Conservation (phyloP, 2,888 invertebrate species). For the Cyrtodaria siliqua region DNA sequence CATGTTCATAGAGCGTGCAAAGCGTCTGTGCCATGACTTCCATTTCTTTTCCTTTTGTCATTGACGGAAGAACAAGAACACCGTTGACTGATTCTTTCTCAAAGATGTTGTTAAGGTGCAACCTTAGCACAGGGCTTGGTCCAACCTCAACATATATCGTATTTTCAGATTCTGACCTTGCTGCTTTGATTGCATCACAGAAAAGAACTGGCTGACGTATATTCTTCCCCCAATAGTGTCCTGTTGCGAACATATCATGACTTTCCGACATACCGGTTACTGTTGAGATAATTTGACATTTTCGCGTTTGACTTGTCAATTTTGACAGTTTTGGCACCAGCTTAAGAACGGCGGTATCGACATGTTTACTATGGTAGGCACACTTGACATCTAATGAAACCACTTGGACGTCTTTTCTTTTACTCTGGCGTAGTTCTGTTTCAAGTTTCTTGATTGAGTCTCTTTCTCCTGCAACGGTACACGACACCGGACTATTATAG, state of each 20-base stretch:
- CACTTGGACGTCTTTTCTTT: too few relatives aligned
- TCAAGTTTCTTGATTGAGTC: too few relatives aligned
- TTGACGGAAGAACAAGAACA: not conserved
- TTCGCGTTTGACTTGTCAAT: not conserved
- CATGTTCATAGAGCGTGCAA: not conserved
- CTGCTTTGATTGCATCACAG: not conserved
- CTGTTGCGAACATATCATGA: not conserved
- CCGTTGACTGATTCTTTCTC: not conserved
- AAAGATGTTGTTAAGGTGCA: not conserved
- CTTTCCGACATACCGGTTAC: not conserved
- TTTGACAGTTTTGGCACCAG: not conserved
- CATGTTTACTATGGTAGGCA: conserved; percentile 2
- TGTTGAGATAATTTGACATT: not conserved
- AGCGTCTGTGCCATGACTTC: not conserved
- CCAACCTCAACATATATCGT: not conserved
- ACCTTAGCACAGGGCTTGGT: not conserved
- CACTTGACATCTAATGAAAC: conserved; percentile 1
- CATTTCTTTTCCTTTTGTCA: not conserved
- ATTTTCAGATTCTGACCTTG: not conserved
- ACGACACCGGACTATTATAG: conserved; percentile 66
- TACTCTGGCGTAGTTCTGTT: too few relatives aligned
- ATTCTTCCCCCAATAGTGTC: not conserved
- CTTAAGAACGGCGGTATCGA: not conserved
- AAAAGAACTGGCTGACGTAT: not conserved
- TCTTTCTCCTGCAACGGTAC: conserved; percentile 69